A percentile compares a stretch with the other conserved stretches of the same genome.
phyloP scores from a whole-genome alignment of 2,113 vertebrate species.

The Ageneiosus marmoratus region DNA sequence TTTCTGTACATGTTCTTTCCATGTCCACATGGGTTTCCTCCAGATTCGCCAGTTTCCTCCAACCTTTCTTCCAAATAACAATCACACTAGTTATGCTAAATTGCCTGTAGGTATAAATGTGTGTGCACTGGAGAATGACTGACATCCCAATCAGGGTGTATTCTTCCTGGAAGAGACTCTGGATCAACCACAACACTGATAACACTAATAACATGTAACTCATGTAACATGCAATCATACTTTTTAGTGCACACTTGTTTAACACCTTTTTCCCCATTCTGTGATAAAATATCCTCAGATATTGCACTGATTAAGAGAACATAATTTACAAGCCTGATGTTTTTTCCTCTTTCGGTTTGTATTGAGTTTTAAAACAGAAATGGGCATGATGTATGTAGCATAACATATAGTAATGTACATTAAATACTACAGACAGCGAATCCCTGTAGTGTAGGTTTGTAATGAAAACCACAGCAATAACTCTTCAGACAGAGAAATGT shows the following conservation, averaged over 20 bases:
- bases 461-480: slow-evolving; percentile 33
- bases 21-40: not conserved
- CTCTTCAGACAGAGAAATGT: slow-evolving; percentile 31
- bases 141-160: not conserved
- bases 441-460: slow-evolving; percentile 11
- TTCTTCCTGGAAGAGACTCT: not conserved
- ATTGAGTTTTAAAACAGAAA: slow-evolving; percentile 35
- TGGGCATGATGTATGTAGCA: slow-evolving; percentile 5
- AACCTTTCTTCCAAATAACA: not conserved
- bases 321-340: not conserved
- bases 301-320: not conserved
- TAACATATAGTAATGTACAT: slow-evolving; percentile 32
- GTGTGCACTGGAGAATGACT: not conserved
- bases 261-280: not conserved
- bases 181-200: not conserved
- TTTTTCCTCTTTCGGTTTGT: slow-evolving; percentile 8
- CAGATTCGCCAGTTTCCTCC: not conserved
- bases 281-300: not conserved
- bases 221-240: not conserved
- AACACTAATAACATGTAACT: not conserved
- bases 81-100: not conserved
- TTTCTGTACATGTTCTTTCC: not conserved
- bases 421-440: slow-evolving; percentile 17
- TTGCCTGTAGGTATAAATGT: not conserved
- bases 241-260: not conserved